Conservation (phyloP, 2,797 vertebrate genomes). For the Dromococcyx pavoninus region DNA sequence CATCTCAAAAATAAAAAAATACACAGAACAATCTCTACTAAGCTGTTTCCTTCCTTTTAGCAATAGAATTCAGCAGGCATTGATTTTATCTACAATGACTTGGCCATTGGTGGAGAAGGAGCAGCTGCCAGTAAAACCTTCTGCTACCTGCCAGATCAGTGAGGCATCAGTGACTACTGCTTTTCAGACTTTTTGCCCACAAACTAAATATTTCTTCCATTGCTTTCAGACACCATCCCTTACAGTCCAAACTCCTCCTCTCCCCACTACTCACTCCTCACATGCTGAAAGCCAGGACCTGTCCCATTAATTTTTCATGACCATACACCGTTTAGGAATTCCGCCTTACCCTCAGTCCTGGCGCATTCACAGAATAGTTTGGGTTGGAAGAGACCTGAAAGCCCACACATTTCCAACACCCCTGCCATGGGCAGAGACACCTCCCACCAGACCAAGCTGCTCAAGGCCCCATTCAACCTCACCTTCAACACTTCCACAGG, state of each 20-base stretch:
- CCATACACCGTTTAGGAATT: neutral
- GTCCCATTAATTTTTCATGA: neutral
- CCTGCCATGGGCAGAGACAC: too few species aligned
- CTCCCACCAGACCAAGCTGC: too few species aligned
- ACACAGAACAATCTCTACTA: neutral
- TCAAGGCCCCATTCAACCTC: too few species aligned
- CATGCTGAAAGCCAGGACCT: neutral
- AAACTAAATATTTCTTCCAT: fast-evolving
- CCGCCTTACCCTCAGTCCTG: neutral
- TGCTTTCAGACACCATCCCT: neutral
- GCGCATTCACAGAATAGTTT: neutral
- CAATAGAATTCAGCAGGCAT: neutral
- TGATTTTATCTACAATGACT: neutral
- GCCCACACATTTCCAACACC: too few species aligned
- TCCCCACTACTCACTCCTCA: neutral
- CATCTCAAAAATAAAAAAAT: neutral
- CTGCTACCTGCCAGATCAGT: neutral
- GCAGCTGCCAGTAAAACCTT: neutral
- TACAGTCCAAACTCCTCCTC: neutral
- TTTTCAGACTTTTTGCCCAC: neutral
- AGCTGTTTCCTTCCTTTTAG: neutral
- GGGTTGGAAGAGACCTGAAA: too few species aligned
- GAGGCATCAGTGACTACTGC: neutral
- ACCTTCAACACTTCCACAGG: too few species aligned
- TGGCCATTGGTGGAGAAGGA: fast-evolving